Evolutionary conservation across 2,888 invertebrate genomes (phyloP).

Genomic region (Agrotis exclamationis): DNA sequence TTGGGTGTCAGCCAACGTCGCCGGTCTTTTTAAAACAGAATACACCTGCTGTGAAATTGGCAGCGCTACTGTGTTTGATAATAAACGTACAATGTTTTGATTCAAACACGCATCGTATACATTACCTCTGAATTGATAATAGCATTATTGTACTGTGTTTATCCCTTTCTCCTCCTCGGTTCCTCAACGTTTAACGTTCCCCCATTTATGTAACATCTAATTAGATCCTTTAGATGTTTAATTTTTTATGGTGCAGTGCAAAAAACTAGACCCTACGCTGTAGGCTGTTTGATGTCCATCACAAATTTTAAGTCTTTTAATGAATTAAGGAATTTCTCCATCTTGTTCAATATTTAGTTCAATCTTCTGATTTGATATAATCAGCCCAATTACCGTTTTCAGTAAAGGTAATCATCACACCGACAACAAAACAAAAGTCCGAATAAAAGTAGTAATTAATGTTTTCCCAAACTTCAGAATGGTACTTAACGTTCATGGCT

Average conservation of each 20-base stretch:
- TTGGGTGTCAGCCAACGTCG: neutral
- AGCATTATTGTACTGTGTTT: neutral
- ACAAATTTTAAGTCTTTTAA: neutral
- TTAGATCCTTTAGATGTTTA: neutral
- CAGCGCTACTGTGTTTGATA: conserved; percentile 28
- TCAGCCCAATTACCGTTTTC: neutral
- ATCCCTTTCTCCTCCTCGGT: neutral
- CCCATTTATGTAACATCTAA: neutral
- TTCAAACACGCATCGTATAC: conserved; percentile 4
- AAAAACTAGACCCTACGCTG: too few species aligned
- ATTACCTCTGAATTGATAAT: neutral
- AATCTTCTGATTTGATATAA: neutral
- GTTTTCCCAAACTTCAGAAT: conserved; percentile 1
- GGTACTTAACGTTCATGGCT: conserved; percentile 21
- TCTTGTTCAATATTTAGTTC: neutral
- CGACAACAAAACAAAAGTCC: neutral
- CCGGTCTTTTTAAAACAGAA: conserved; percentile 1
- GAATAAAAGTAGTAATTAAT: conserved; percentile 9
- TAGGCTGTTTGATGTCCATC: neutral
- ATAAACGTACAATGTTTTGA: conserved; percentile 13
- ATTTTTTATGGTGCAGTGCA: neutral
- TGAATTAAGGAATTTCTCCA: neutral
- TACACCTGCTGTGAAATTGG: conserved; percentile 17
- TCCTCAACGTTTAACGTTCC: neutral
- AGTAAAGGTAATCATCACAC: conserved; percentile 5